These are phyloP conservation scores for Hyposoter didymator DNA, from an alignment of 2,888 invertebrate species.

Conservation along the genomic window DNA sequence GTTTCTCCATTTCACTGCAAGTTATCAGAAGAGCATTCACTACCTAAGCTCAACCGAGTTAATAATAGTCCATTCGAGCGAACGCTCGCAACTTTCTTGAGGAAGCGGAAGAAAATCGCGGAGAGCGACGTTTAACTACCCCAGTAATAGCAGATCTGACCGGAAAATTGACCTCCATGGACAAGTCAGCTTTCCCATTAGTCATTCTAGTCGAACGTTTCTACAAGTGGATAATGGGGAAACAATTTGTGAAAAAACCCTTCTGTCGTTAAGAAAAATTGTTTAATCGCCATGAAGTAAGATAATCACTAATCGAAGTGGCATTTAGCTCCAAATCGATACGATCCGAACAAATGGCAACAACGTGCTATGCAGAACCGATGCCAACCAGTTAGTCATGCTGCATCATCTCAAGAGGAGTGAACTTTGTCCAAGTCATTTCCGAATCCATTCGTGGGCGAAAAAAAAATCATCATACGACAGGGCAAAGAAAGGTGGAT, in stretches of 20 bases:
- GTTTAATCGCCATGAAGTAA: not conserved
- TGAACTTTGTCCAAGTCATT: not conserved
- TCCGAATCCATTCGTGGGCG: not conserved
- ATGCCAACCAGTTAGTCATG: not conserved
- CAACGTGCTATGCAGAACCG: not conserved
- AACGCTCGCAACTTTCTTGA: not conserved
- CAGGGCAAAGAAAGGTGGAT: not conserved
- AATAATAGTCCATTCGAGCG: not conserved
- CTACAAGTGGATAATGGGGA: not conserved
- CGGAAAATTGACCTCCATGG: not conserved
- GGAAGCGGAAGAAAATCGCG: not conserved
- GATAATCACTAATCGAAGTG: not conserved
- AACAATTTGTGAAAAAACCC: not conserved
- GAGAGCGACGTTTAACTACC: not conserved
- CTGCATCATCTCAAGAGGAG: not conserved
- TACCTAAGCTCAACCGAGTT: not conserved
- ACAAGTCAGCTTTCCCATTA: conserved; percentile 3
- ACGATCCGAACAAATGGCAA: not conserved
- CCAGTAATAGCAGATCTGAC: not conserved
- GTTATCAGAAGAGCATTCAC: conserved; percentile 1
- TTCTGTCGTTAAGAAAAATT: not conserved
- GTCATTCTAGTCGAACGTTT: not conserved
- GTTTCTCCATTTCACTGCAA: conserved; percentile 38
- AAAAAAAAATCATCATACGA: not conserved
- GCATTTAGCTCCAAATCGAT: not conserved